These are phyloP conservation scores for Macropus fuliginosus DNA, from an alignment of 2,797 vertebrate species.

Conservation along the genomic window DNA sequence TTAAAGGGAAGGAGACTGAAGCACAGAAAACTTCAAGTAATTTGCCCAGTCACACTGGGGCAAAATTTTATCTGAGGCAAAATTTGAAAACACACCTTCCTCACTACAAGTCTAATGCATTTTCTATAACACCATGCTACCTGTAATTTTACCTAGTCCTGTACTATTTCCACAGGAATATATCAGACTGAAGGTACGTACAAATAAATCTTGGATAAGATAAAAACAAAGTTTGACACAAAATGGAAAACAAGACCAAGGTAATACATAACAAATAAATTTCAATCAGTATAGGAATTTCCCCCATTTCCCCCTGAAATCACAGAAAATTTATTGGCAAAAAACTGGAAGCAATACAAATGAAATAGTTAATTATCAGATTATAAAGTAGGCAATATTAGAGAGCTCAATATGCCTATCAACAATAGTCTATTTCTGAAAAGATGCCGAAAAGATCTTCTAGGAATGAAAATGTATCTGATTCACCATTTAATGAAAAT, in stretches of 20 bases:
- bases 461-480: slow-evolving; percentile 9
- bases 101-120: background rate
- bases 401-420: background rate
- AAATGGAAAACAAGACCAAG: background rate
- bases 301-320: background rate
- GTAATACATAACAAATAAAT: background rate
- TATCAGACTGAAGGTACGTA: background rate
- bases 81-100: background rate
- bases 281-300: background rate
- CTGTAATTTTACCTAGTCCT: background rate
- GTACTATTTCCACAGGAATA: background rate
- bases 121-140: background rate
- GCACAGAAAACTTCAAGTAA: background rate
- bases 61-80: background rate
- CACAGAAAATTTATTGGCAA: slow-evolving; percentile 22
- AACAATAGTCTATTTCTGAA: background rate
- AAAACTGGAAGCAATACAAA: slow-evolving; percentile 34
- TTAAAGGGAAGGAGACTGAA: background rate
- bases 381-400: background rate
- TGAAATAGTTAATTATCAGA: slow-evolving; percentile 13
- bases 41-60: background rate
- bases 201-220: slow-evolving; percentile 3
- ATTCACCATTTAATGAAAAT: slow-evolving; percentile 36
- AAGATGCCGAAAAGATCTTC: slow-evolving; percentile 27
- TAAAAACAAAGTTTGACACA: slow-evolving; percentile 22